Evolutionary conservation across 2,797 vertebrate genomes (phyloP).

Genomic region (Hafferia zeledoni): DNA sequence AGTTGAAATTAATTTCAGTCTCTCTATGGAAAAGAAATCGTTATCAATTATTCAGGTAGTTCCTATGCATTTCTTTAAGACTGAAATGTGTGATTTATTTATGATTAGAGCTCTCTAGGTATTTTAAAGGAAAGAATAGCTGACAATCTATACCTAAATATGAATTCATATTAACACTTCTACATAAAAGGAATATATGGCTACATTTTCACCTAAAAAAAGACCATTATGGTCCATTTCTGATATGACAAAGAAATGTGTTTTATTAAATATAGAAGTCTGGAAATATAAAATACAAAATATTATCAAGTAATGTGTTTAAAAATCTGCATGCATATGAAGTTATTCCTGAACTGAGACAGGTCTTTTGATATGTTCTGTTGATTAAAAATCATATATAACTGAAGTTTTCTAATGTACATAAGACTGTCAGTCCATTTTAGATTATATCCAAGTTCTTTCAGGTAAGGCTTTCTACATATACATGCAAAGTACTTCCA

Average conservation of each 20-base stretch:
- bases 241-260: background rate
- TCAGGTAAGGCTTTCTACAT: background rate
- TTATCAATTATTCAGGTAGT: background rate
- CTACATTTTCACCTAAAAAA: background rate
- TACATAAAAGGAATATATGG: background rate
- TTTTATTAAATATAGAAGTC: background rate
- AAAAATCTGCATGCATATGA: accelerated
- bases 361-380: background rate
- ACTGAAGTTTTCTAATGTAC: background rate
- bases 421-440: background rate
- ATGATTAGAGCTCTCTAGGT: background rate
- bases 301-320: background rate
- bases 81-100: background rate
- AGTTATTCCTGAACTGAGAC: background rate
- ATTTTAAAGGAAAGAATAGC: background rate
- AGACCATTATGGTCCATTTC: background rate
- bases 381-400: background rate
- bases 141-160: background rate
- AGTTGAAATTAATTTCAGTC: background rate
- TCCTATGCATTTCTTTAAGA: background rate
- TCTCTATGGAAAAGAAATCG: background rate
- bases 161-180: background rate
- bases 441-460: background rate
- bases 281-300: background rate
- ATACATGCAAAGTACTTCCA: background rate